Base-by-base conservation (phyloP, 2,113 vertebrate genomes). In the Engystomops pustulosus region DNA sequence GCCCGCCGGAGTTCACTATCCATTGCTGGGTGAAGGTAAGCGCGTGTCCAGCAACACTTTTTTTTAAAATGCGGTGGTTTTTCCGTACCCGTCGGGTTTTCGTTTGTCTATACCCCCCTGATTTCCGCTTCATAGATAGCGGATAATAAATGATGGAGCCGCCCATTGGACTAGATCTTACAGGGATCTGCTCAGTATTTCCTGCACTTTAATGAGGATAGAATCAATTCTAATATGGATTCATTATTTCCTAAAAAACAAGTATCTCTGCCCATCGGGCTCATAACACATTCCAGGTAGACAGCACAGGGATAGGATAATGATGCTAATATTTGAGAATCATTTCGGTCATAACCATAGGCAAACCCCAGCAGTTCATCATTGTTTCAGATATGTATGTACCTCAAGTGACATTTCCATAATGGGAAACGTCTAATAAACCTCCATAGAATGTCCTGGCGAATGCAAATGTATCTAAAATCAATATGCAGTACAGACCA, bases 271-370 rank as follows among this genome's bases (percentile, higher is more conserved):
- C 17, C 51, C 18, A 6, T n/a, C n/a, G n/a, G n/a, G 6, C 51
- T 53, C 51, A 20, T 53, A 6, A 53, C 18, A n/a, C 17, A 53
- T 49, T n/a, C 3, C 47, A 14, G 18, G 51, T 53, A 20, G 53
- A 58, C 20, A 23, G 53, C 53, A 10, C 53, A 23, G 53, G 1
- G 53, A 23, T 23, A n/a, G n/a, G 25, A 58, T 58, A 58, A 25
- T 58, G 53, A 58, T 58, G 53, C 53, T 23, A 58, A 58, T 58
- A n/a, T 23, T 58, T 58, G 20, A 58, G 53, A 58, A 58, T 58
- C 53, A 58, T 58, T 58, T 58, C 53, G 7, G n/a, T 58, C 53
- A 58, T 58, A 58, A 58, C 53, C n/a, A 58, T 23, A n/a, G 53
- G n/a, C n/a, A 32, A 27, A 32, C 60, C 15, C 14, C 25, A 65